Conservation (phyloP, 2,797 vertebrate species). For the Lepus townsendii region DNA sequence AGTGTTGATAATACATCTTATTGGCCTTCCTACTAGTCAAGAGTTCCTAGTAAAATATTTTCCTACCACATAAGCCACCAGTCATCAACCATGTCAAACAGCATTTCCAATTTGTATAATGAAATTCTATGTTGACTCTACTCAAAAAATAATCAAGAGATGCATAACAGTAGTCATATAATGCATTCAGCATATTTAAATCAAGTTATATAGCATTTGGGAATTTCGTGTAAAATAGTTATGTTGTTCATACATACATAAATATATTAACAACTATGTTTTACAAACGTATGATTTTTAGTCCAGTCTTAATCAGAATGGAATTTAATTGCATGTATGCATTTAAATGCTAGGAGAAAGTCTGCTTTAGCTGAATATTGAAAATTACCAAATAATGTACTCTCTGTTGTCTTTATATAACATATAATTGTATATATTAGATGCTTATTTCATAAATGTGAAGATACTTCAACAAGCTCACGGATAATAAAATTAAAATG, state of each 20-base stretch:
- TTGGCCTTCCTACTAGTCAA: conserved; percentile 80
- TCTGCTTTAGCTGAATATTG: background rate
- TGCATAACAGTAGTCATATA: conserved; percentile 72
- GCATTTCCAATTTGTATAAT: conserved; percentile 84
- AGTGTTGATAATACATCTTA: conserved; percentile 77
- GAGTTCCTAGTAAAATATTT: conserved; percentile 88
- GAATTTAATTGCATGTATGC: conserved; percentile 71
- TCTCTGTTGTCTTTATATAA: background rate
- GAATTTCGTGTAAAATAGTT: conserved; percentile 35
- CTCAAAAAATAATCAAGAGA: conserved; percentile 85
- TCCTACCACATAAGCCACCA: conserved; percentile 86
- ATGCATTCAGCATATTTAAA: conserved; percentile 39
- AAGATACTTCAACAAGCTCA: too few relatives aligned
- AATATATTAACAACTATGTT: conserved; percentile 83
- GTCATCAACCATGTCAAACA: conserved; percentile 83
- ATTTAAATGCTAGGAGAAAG: conserved; percentile 47
- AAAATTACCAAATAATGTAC: background rate
- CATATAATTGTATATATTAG: background rate
- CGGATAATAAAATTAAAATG: background rate
- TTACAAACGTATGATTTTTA: conserved; percentile 83
- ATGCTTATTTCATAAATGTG: too few relatives aligned
- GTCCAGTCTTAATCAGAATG: conserved; percentile 73
- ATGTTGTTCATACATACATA: conserved; percentile 56
- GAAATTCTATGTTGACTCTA: conserved; percentile 84
- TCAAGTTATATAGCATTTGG: background rate